Percentiles rank a stretch among this genome's conserved stretches.
phyloP scores from a whole-genome alignment of 2,113 vertebrate species.

The Psittacula cyanocephala region DNA sequence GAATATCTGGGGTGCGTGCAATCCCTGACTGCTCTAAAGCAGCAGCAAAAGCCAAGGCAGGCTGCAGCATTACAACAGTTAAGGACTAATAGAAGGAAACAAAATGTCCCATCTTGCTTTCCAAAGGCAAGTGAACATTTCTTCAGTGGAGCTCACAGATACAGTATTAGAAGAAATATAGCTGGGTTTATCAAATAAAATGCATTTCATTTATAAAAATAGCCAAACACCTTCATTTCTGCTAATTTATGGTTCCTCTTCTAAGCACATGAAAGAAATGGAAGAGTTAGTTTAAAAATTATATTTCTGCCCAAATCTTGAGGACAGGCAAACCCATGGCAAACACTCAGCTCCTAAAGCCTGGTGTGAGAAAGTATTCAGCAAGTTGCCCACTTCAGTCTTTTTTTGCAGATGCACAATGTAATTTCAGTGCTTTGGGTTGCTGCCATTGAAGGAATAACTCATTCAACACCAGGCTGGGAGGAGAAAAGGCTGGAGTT shows the following conservation, averaged over 20 bases:
- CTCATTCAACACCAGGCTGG: background rate
- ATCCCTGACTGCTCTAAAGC: background rate
- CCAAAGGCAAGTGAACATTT: background rate
- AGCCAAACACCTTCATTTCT: constrained; percentile 33
- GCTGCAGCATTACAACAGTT: background rate
- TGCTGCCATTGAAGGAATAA: background rate
- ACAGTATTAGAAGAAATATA: background rate
- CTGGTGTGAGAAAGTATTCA: background rate
- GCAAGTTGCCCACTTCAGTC: background rate
- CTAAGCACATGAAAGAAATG: background rate
- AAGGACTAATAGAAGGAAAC: background rate
- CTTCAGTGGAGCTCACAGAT: background rate
- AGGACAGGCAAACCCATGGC: background rate
- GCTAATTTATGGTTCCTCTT: constrained; percentile 41
- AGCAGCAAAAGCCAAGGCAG: background rate
- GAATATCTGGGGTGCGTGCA: accelerated
- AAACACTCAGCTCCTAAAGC: background rate
- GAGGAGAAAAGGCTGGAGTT: background rate
- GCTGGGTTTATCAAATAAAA: background rate
- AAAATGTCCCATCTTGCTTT: background rate
- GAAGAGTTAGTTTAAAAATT: background rate
- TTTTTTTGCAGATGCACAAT: background rate
- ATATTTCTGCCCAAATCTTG: background rate
- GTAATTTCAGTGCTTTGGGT: background rate
- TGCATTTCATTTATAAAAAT: constrained; percentile 18